A percentile compares a stretch with the other conserved stretches of the same genome.
phyloP scores from a whole-genome alignment of 1,140 invertebrate genomes.

The Pseudoatta argentina region DNA sequence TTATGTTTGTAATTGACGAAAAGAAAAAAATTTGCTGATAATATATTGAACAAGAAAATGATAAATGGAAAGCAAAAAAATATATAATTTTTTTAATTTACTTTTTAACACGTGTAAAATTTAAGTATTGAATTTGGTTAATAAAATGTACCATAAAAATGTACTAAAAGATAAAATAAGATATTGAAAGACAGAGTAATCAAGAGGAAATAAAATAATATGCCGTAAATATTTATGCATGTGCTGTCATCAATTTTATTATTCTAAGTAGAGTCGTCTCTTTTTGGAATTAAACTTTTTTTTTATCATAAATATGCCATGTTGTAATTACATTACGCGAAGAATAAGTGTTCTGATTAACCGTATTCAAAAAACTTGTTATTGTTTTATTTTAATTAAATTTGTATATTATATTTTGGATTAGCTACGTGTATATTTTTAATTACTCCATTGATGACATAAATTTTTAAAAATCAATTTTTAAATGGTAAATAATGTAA shows the following conservation, averaged over 20 bases:
- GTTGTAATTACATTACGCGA: not conserved
- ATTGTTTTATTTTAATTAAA: slow-evolving; percentile 7
- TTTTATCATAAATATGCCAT: not conserved
- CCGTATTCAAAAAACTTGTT: not conserved
- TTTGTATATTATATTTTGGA: not conserved
- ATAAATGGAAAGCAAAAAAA: not conserved
- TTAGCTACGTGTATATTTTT: not conserved
- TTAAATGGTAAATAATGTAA: not conserved
- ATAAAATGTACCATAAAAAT: not conserved
- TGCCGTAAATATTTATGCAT: slow-evolving; percentile 5
- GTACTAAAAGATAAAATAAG: not conserved
- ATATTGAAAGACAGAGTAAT: not conserved
- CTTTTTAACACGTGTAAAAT: not conserved
- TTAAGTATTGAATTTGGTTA: not conserved
- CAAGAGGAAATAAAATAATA: not conserved
- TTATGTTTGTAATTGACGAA: not conserved
- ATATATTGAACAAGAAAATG: not conserved
- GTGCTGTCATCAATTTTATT: not conserved
- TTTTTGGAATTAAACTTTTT: not conserved
- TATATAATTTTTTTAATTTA: not conserved
- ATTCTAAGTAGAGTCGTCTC: not conserved
- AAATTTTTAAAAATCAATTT: not conserved
- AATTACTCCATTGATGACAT: not conserved
- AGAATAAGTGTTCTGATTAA: slow-evolving; percentile 8
- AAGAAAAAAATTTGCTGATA: not conserved